phyloP scores from a whole-genome alignment of 2,113 vertebrate genomes.

The Cephalopterus ornatus region DNA sequence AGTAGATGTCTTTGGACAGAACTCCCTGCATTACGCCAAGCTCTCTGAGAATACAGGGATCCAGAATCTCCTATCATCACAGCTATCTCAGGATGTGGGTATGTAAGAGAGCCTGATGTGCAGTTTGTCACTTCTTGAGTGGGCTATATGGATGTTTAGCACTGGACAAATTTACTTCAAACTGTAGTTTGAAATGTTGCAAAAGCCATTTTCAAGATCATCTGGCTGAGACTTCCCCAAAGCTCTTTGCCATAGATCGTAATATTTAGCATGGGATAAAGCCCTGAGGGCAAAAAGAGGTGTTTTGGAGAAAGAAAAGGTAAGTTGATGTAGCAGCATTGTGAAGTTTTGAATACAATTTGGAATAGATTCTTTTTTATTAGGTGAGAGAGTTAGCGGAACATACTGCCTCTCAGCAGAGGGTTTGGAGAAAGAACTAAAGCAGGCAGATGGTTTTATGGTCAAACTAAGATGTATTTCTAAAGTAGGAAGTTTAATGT shows the following conservation, averaged over 20 bases:
- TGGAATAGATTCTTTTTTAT: background rate
- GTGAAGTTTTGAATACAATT: background rate
- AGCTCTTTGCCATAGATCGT: background rate
- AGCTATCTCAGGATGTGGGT: conserved; percentile 81
- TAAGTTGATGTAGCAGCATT: background rate
- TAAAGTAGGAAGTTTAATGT: background rate
- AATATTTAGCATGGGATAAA: background rate
- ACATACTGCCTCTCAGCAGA: background rate
- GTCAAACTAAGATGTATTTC: background rate
- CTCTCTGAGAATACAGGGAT: conserved; percentile 80
- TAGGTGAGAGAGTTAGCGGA: background rate
- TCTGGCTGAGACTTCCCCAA: background rate
- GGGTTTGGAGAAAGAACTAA: background rate
- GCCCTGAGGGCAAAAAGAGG: background rate
- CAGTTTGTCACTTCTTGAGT: conserved; percentile 29
- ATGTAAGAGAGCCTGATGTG: conserved; percentile 55
- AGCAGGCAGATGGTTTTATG: background rate
- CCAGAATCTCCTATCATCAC: conserved; percentile 78
- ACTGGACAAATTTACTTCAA: conserved; percentile 19
- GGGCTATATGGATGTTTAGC: background rate
- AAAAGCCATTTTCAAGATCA: background rate
- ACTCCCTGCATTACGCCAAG: conserved; percentile 84
- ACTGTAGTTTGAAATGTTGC: background rate
- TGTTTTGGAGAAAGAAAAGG: background rate
- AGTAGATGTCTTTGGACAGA: conserved; percentile 86